Percentiles rank a stretch among this genome's conserved stretches.
These are phyloP conservation scores for Sthenelais limicola DNA, from an alignment of 2,888 invertebrate species.

Conservation along the genomic window DNA sequence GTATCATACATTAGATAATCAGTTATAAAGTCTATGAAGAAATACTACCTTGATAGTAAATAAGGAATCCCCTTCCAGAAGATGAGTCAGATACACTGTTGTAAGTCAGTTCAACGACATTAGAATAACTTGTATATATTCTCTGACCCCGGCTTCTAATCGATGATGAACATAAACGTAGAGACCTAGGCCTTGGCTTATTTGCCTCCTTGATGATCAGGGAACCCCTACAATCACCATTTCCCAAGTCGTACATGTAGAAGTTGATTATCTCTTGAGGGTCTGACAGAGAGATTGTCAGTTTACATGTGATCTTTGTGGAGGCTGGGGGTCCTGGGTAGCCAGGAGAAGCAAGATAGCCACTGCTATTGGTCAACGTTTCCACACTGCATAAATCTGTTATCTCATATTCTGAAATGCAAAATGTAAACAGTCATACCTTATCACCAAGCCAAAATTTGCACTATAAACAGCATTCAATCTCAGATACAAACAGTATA, in stretches of 20 bases:
- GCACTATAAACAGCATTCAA: no score
- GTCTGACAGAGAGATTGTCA: neutral
- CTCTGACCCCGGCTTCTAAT: neutral
- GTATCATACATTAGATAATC: no score
- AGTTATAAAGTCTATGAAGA: no score
- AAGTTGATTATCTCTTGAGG: neutral
- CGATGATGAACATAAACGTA: neutral
- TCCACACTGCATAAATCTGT: neutral
- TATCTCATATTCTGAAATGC: no score
- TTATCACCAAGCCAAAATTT: no score
- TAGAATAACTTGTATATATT: neutral
- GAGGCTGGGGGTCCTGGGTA: slow-evolving; percentile 5
- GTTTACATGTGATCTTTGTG: neutral
- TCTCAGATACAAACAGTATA: no score
- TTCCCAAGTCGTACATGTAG: slow-evolving; percentile 11
- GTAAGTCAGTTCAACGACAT: neutral
- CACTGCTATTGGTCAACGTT: neutral
- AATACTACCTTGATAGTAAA: slow-evolving; percentile 25
- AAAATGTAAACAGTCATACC: no score
- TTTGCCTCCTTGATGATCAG: neutral
- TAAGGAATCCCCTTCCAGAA: slow-evolving; percentile 7
- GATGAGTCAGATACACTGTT: neutral
- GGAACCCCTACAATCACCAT: slow-evolving; percentile 8
- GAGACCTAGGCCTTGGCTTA: no score
- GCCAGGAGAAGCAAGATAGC: slow-evolving; percentile 5